Conservation (phyloP, 2,113 vertebrate genomes). For the Protobothrops flavoviridis region DNA sequence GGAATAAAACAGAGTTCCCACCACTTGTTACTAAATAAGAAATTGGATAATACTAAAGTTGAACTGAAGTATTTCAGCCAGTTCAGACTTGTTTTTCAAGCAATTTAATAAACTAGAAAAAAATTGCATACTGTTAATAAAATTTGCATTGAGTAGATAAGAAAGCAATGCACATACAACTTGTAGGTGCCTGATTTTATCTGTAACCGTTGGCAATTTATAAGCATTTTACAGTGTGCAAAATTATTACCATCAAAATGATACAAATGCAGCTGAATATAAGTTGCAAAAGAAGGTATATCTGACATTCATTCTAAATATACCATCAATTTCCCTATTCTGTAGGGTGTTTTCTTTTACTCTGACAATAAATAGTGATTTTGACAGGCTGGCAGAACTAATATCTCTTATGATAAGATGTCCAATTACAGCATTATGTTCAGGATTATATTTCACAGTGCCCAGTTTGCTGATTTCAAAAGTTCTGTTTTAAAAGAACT, state of each 20-base stretch:
- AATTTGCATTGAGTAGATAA: slow-evolving; percentile 8
- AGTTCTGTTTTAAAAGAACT: background rate
- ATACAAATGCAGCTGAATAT: background rate
- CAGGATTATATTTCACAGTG: background rate
- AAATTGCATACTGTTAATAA: background rate
- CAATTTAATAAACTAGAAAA: slow-evolving; percentile 23
- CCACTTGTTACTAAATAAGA: slow-evolving; percentile 11
- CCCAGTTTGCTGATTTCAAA: background rate
- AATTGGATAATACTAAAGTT: background rate
- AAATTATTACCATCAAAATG: background rate
- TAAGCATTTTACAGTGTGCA: background rate
- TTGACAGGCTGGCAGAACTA: background rate
- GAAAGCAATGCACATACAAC: background rate
- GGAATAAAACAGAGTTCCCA: slow-evolving; percentile 11
- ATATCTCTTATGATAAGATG: background rate
- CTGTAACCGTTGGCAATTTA: background rate
- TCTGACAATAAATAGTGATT: background rate
- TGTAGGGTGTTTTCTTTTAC: background rate
- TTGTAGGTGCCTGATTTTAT: background rate
- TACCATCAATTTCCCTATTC: background rate
- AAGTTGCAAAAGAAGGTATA: background rate
- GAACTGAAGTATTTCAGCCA: background rate
- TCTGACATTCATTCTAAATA: background rate
- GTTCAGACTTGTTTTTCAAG: slow-evolving; percentile 23
- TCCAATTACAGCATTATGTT: background rate